phyloP scores from a whole-genome alignment of 30 jellyfish, hydroid and myxozoan species.

The Aurelia aurita complex sp. Pacific region DNA sequence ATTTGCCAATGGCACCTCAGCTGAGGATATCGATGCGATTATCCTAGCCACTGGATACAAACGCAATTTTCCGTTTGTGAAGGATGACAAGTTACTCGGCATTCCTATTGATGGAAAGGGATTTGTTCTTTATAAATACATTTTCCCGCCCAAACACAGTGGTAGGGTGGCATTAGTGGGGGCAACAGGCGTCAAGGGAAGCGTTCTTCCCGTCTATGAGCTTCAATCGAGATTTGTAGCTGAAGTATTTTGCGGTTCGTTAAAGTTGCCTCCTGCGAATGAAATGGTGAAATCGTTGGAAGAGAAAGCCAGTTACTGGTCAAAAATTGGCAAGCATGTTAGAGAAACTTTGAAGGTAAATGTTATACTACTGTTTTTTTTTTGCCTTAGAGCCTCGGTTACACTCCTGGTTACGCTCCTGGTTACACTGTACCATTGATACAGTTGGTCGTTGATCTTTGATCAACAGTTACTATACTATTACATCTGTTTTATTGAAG shows the following conservation, averaged over 20 bases:
- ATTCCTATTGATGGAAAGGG: slow-evolving; percentile 48
- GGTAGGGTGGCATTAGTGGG: slow-evolving; percentile 85
- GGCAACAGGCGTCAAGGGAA: slow-evolving; percentile 46
- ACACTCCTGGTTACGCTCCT: too few relatives aligned
- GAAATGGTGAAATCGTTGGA: slow-evolving; percentile 56
- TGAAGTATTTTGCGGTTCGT: slow-evolving; percentile 66
- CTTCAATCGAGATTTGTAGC: slow-evolving; percentile 92
- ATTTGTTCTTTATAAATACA: slow-evolving; percentile 61
- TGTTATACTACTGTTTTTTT: too few relatives aligned
- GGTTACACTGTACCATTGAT: too few relatives aligned
- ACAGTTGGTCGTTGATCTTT: too few relatives aligned
- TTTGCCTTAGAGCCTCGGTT: too few relatives aligned
- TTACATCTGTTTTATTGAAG: too few relatives aligned
- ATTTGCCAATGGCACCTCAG: slow-evolving; percentile 61
- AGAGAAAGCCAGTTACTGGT: slow-evolving; percentile 1
- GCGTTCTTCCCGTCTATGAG: slow-evolving; percentile 69
- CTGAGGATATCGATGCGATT: slow-evolving; percentile 63
- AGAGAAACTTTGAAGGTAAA: slow-evolving; percentile 46
- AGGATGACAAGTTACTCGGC: slow-evolving; percentile 19
- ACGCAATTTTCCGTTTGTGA: slow-evolving; percentile 66
- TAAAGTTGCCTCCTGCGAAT: slow-evolving; percentile 53
- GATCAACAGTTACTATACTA: too few relatives aligned
- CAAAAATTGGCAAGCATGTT: slow-evolving; percentile 1
- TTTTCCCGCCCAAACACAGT: slow-evolving; percentile 55
- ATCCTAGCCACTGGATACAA: slow-evolving; percentile 84